Conservation (phyloP, 2,797 vertebrate genomes). For the Distichodus sexfasciatus region DNA sequence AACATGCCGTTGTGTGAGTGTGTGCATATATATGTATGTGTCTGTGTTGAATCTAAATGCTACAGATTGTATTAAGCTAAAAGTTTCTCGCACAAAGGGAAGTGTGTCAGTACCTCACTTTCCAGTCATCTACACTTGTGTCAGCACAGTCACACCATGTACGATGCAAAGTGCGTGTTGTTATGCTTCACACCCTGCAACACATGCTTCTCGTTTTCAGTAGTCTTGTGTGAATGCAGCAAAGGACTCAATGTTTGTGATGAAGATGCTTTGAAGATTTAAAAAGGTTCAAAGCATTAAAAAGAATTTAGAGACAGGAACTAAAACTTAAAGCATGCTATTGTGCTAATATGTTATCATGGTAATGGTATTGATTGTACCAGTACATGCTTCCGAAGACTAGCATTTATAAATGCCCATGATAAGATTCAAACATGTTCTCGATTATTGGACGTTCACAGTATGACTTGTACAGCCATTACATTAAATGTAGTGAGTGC, state of each 20-base stretch:
- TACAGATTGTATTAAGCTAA: slow-evolving; percentile 40
- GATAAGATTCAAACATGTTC: slow-evolving; percentile 46
- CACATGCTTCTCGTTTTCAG: slow-evolving; percentile 42
- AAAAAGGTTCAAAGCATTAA: slow-evolving; percentile 49
- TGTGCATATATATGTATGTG: slow-evolving; percentile 12
- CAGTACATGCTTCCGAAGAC: slow-evolving; percentile 59
- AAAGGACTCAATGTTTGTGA: slow-evolving; percentile 51
- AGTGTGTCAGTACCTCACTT: slow-evolving; percentile 33
- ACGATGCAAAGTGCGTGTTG: slow-evolving; percentile 28
- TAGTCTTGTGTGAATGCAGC: slow-evolving; percentile 60
- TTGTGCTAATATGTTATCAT: slow-evolving; percentile 58
- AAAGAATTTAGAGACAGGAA: slow-evolving; percentile 47
- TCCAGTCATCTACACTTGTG: neutral
- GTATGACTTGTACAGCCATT: slow-evolving; percentile 58
- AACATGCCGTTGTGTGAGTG: neutral
- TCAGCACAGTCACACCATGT: neutral
- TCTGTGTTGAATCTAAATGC: slow-evolving; percentile 7
- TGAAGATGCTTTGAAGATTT: slow-evolving; percentile 38
- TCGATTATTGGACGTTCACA: slow-evolving; percentile 56
- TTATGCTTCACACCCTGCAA: slow-evolving; percentile 41
- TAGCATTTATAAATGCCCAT: slow-evolving; percentile 43
- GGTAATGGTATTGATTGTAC: slow-evolving; percentile 67
- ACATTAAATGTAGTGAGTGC: slow-evolving; percentile 67
- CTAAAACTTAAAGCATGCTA: slow-evolving; percentile 67
- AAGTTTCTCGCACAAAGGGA: slow-evolving; percentile 24